phyloP scores from a whole-genome alignment of 1,140 invertebrate genomes.

The Rhyzopertha dominica region DNA sequence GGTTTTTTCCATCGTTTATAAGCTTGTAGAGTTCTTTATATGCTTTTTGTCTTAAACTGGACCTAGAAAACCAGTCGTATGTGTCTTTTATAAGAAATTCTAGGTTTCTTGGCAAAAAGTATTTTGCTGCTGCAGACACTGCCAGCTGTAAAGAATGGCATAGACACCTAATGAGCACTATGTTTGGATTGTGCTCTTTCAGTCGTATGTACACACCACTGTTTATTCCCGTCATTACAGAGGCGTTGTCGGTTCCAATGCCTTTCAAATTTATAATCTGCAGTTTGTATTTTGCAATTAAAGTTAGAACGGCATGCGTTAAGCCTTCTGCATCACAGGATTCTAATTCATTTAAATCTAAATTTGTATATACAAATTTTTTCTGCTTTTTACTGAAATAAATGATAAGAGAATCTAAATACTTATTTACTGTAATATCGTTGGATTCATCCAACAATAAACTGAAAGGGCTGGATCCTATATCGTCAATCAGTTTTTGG shows the following conservation, averaged over 20 bases:
- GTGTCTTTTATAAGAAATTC: slow-evolving; percentile 44
- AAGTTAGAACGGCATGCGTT: background rate
- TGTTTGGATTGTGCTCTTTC: no score
- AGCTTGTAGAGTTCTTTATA: slow-evolving; percentile 38
- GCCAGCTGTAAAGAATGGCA: slow-evolving; percentile 37
- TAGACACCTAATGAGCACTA: slow-evolving; percentile 5
- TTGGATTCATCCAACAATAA: slow-evolving; percentile 10
- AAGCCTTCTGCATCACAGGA: slow-evolving; percentile 1
- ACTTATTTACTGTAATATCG: slow-evolving; percentile 4
- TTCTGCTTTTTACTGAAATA: slow-evolving; percentile 6
- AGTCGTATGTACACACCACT: no score
- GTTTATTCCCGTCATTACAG: no score
- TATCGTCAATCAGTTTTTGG: background rate
- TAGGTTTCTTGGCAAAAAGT: slow-evolving; percentile 37
- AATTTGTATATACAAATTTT: slow-evolving; percentile 4
- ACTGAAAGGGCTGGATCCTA: slow-evolving; percentile 2
- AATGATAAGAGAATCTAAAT: slow-evolving; percentile 3
- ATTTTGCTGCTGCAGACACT: slow-evolving; percentile 25
- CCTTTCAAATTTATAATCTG: no score
- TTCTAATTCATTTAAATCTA: background rate
- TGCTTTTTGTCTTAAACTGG: slow-evolving; percentile 15
- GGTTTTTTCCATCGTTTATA: slow-evolving; percentile 39
- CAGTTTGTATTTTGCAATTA: slow-evolving; percentile 2
- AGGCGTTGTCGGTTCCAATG: no score
- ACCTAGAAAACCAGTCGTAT: slow-evolving; percentile 40